phyloP scores from a whole-genome alignment of 92 coral and sea anemone genomes.

The Parazoanthus atlanticus region DNA sequence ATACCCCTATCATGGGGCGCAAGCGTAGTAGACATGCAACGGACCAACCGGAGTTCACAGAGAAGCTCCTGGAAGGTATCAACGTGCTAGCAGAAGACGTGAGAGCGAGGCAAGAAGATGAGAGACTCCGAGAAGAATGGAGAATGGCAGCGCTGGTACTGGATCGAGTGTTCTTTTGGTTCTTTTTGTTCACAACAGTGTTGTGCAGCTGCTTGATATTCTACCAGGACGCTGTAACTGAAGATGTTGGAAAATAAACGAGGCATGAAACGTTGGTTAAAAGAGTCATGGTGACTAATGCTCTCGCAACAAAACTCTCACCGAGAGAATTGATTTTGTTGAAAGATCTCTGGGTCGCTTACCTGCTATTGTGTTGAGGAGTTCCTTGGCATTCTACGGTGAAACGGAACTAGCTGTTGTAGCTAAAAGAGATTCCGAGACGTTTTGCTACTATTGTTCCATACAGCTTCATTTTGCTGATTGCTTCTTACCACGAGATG shows the following conservation, averaged over 20 bases:
- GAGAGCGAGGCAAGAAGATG: conserved; percentile 78
- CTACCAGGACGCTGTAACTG: conserved; percentile 70
- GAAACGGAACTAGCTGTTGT: not conserved
- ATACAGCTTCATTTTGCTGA: not conserved
- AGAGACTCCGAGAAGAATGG: conserved; percentile 87
- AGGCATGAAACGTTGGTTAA: not conserved
- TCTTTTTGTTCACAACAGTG: conserved; percentile 62
- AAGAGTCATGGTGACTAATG: not conserved
- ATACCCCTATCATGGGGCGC: conserved; percentile 71
- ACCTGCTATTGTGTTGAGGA: not conserved
- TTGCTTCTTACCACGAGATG: not conserved
- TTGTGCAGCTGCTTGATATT: conserved; percentile 73
- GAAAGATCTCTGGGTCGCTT: not conserved
- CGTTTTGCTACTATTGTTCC: not conserved
- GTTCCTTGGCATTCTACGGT: not conserved
- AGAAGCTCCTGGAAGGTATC: conserved; percentile 78
- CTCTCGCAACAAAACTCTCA: not conserved
- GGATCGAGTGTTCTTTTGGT: conserved; percentile 90
- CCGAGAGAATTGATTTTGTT: not conserved
- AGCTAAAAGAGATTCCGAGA: not conserved
- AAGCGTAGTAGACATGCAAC: conserved; percentile 64
- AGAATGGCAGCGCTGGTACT: conserved; percentile 83
- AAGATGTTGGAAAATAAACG: not conserved
- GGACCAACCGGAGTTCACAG: conserved; percentile 66
- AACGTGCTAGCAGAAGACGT: conserved; percentile 87